phyloP scores from a whole-genome alignment of 2,113 vertebrate genomes.

The Microtus oregoni region DNA sequence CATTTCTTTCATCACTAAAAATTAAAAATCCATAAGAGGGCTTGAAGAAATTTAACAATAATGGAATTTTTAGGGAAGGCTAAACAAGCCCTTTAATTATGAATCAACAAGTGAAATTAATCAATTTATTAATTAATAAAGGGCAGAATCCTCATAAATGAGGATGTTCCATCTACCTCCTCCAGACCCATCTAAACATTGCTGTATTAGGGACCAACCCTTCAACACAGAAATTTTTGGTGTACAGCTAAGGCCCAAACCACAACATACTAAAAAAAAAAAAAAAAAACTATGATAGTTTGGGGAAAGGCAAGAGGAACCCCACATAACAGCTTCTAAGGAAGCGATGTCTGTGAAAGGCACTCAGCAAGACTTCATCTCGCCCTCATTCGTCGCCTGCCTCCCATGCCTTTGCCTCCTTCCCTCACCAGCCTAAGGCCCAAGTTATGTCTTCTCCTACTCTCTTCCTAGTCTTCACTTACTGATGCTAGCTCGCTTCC shows the following conservation, averaged over 20 bases:
- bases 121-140: background rate
- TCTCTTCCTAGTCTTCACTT: background rate
- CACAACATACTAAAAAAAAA: background rate
- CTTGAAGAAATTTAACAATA: background rate
- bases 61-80: background rate
- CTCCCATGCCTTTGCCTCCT: background rate
- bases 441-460: background rate
- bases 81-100: background rate
- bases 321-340: background rate
- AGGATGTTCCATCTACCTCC: background rate
- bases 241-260: background rate
- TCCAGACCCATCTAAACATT: background rate
- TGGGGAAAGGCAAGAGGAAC: background rate
- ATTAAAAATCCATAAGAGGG: background rate
- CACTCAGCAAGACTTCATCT: background rate
- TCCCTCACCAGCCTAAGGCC: background rate
- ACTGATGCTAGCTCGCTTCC: background rate
- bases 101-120: background rate
- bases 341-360: background rate
- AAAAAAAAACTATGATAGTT: background rate
- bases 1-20: conserved; percentile 21
- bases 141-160: background rate
- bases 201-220: background rate
- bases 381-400: background rate
- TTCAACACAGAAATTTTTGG: background rate